Evolutionary conservation across 2,113 vertebrate species (phyloP).

Genomic region (Dicaeum eximium): DNA sequence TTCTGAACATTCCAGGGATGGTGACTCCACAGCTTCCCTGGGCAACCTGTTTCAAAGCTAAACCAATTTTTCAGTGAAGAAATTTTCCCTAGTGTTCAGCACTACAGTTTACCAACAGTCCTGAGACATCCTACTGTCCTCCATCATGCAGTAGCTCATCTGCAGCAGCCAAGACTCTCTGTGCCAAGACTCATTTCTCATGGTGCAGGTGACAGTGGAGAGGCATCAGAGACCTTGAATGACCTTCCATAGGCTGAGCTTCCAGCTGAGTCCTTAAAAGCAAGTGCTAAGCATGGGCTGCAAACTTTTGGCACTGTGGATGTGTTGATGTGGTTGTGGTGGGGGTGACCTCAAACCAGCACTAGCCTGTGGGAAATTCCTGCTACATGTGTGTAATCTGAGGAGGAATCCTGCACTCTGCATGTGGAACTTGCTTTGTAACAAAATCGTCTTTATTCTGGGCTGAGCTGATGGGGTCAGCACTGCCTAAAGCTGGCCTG

Average conservation of each 20-base stretch:
- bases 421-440: neutral
- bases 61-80: neutral
- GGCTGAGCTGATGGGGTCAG: neutral
- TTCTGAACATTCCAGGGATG: neutral
- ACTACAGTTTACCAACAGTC: fast-evolving
- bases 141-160: neutral
- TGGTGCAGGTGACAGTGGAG: neutral
- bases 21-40: neutral
- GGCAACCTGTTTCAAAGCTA: neutral
- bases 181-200: neutral
- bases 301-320: neutral
- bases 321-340: neutral
- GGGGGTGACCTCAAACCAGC: neutral
- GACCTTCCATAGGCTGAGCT: neutral
- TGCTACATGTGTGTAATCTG: neutral
- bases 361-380: neutral
- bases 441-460: neutral
- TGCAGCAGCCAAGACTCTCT: neutral
- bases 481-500: neutral
- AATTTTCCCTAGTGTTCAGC: neutral
- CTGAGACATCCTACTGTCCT: neutral
- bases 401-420: neutral
- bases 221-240: neutral
- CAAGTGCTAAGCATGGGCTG: neutral
- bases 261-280: neutral